A percentile compares a stretch with the other conserved stretches of the same genome.
Evolutionary conservation across 1,140 invertebrate genomes (phyloP).

Genomic region (Hermatobates lingyangjiaoensis): DNA sequence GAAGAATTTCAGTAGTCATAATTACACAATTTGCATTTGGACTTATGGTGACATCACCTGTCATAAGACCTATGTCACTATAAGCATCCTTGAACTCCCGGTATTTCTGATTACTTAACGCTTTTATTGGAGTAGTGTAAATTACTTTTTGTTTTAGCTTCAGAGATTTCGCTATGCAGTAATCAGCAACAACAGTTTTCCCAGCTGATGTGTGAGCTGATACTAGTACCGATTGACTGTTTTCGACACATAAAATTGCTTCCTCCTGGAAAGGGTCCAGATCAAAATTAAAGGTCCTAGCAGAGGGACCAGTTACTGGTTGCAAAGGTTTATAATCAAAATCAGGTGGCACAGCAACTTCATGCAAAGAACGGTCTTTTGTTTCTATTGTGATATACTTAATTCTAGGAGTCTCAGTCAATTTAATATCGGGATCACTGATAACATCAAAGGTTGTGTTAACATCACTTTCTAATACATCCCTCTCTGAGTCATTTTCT

Average conservation of each 20-base stretch:
- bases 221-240: conserved; percentile 92
- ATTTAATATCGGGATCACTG: neutral
- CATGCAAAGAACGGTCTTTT: conserved; percentile 75
- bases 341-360: conserved; percentile 76
- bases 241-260: conserved; percentile 93
- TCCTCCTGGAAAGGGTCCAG: conserved; percentile 97
- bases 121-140: conserved; percentile 99
- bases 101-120: conserved; percentile 98
- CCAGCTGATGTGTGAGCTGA: conserved; percentile 99
- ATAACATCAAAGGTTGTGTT: no score
- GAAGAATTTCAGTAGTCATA: conserved; percentile 99
- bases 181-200: conserved; percentile 98
- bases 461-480: no score
- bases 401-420: conserved; percentile 32
- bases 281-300: conserved; percentile 85
- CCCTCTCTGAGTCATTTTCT: no score
- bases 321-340: conserved; percentile 60
- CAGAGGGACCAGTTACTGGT: conserved; percentile 26
- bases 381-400: conserved; percentile 74
- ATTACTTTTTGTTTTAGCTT: conserved; percentile 77
- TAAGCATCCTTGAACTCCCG: conserved; percentile 96
- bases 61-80: conserved; percentile 91
- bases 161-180: conserved; percentile 49
- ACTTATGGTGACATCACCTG: conserved; percentile 98
- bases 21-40: conserved; percentile 92